These are phyloP conservation scores for Ciona savignyi DNA, from an alignment of 23 tunicate species.

Conservation along the genomic window DNA sequence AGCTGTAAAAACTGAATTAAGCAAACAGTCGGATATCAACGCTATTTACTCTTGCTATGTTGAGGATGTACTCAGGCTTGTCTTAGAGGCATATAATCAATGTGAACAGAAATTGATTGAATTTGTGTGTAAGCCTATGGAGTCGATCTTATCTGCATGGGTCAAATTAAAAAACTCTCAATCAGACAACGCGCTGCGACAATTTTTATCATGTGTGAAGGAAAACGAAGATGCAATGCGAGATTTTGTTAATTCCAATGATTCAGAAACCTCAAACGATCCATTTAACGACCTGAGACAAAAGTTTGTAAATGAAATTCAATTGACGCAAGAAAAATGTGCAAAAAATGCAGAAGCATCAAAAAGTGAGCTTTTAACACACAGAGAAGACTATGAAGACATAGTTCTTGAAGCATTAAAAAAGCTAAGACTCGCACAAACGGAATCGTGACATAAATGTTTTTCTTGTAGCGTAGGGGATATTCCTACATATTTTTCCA, in stretches of 20 bases:
- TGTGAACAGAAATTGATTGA: slow-evolving; percentile 25
- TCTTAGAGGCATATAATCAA: slow-evolving; percentile 28
- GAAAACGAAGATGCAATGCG: slow-evolving; percentile 21
- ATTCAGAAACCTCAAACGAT: background rate
- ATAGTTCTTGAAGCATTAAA: background rate
- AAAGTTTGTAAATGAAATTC: background rate
- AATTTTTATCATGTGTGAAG: slow-evolving; percentile 20
- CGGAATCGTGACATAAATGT: too few relatives aligned
- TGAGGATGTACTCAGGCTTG: slow-evolving; percentile 18
- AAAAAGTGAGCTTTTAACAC: background rate
- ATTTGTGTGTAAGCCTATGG: slow-evolving; percentile 28
- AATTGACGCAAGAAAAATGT: background rate
- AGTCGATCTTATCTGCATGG: slow-evolving; percentile 49
- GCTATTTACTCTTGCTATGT: slow-evolving; percentile 22
- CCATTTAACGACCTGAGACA: background rate
- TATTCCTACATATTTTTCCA: too few relatives aligned
- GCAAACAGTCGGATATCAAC: slow-evolving; percentile 3
- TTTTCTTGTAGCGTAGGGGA: too few relatives aligned
- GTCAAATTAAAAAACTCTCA: slow-evolving; percentile 25
- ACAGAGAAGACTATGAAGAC: background rate
- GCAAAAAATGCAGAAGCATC: background rate
- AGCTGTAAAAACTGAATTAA: slow-evolving; percentile 21
- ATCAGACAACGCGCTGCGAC: slow-evolving; percentile 20
- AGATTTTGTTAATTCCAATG: background rate
- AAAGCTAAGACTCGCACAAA: background rate